Percentiles rank a stretch among this genome's conserved stretches.
Conservation (phyloP, 2,888 invertebrate species). For the Dione vanillae region DNA sequence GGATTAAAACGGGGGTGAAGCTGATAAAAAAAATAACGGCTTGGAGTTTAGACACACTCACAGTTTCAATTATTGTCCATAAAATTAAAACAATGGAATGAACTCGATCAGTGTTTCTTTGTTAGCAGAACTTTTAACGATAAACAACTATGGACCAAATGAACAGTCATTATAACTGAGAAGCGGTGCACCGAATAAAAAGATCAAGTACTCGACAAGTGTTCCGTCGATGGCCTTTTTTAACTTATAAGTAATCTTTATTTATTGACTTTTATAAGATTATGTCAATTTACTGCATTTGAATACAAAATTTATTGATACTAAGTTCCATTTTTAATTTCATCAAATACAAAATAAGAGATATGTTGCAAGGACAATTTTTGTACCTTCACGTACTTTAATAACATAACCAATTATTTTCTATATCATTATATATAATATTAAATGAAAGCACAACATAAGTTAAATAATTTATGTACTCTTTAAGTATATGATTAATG, state of each 20-base stretch:
- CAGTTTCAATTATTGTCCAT: constrained; percentile 10
- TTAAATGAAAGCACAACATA: too few species aligned
- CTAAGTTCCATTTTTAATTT: too few species aligned
- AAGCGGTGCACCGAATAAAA: constrained; percentile 29
- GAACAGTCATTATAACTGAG: constrained; percentile 38
- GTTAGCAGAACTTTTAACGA: constrained; percentile 42
- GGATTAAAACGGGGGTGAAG: too few species aligned
- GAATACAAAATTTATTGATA: background rate
- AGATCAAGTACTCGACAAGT: constrained; percentile 11
- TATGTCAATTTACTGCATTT: background rate
- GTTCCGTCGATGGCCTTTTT: constrained; percentile 15
- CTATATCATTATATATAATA: too few species aligned
- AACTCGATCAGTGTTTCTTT: constrained; percentile 40
- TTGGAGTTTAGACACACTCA: background rate
- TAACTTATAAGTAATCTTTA: constrained; percentile 26
- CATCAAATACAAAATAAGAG: too few species aligned
- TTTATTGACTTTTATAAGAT: background rate
- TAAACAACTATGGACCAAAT: constrained; percentile 43
- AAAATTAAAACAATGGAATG: constrained; percentile 21
- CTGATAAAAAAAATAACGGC: too few species aligned
- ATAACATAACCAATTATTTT: too few species aligned
- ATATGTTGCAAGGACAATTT: too few species aligned
- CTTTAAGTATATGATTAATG: too few species aligned
- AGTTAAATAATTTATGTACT: constrained; percentile 17
- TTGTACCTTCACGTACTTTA: too few species aligned